A percentile compares a stretch with the other conserved stretches of the same genome.
phyloP scores from a whole-genome alignment of 2,888 invertebrate genomes.

The Sepiola atlantica region DNA sequence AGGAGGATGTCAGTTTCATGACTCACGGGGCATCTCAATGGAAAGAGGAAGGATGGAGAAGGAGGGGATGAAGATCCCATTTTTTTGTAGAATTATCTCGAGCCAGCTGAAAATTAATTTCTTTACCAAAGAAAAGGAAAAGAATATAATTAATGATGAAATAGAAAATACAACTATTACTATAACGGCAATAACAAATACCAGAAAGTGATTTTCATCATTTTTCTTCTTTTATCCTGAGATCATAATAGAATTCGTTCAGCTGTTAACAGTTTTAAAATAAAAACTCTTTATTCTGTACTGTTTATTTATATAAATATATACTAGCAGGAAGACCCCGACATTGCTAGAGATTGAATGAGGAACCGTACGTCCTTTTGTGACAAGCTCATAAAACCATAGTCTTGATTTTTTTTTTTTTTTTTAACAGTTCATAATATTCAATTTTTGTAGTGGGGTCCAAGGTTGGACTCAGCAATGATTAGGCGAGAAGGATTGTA shows the following conservation, averaged over 20 bases:
- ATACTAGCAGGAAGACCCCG: background rate
- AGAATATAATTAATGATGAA: background rate
- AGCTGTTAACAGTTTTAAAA: background rate
- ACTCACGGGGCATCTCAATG: slow-evolving; percentile 32
- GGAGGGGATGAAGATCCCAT: background rate
- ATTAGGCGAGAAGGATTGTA: too few relatives aligned
- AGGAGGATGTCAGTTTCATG: slow-evolving; percentile 32
- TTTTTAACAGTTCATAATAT: too few relatives aligned
- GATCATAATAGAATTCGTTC: background rate
- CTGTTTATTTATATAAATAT: background rate
- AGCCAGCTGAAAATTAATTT: slow-evolving; percentile 20
- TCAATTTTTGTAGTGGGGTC: too few relatives aligned
- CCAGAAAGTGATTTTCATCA: background rate
- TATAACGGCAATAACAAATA: background rate
- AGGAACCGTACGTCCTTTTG: too few relatives aligned
- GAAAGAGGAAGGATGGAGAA: background rate
- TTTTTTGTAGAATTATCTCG: slow-evolving; percentile 22
- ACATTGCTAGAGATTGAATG: too few relatives aligned
- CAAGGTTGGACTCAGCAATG: too few relatives aligned
- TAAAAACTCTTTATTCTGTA: background rate
- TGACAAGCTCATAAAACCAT: background rate
- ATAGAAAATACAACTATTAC: background rate
- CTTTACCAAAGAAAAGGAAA: background rate
- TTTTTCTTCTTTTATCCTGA: background rate
- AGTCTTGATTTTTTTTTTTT: background rate